Evolutionary conservation across 2,113 vertebrate genomes (phyloP).

Genomic region (Cervus canadensis): DNA sequence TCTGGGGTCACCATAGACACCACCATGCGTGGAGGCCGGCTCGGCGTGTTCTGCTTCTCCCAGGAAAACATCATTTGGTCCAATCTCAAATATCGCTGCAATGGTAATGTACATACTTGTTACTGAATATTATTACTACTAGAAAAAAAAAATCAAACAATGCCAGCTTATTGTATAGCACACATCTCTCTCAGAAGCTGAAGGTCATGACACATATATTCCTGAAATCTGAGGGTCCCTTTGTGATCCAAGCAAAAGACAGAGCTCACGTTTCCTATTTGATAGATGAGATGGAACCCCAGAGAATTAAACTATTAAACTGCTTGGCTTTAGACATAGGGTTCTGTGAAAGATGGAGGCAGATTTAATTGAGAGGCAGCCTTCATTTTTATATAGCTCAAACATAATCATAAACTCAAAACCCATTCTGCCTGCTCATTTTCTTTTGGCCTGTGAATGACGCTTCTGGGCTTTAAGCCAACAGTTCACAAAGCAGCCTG

Average conservation of each 20-base stretch:
- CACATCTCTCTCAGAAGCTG: neutral
- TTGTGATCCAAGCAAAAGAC: neutral
- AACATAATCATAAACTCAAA: slow-evolving; percentile 26
- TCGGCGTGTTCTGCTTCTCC: slow-evolving; percentile 99
- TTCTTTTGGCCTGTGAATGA: neutral
- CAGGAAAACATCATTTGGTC: slow-evolving; percentile 99
- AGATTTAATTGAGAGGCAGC: slow-evolving; percentile 31
- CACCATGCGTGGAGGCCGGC: slow-evolving; percentile 96
- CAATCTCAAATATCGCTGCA: slow-evolving; percentile 98
- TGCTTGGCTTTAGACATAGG: neutral
- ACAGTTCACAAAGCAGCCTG: neutral
- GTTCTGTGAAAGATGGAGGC: slow-evolving; percentile 7
- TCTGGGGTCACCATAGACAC: slow-evolving; percentile 94
- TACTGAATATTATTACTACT: neutral
- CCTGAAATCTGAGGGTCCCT: neutral
- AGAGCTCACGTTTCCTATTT: neutral
- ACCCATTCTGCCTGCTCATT: slow-evolving; percentile 25
- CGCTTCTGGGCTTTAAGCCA: slow-evolving; percentile 1
- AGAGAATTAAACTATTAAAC: slow-evolving; percentile 40
- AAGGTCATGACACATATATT: neutral
- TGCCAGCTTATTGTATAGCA: neutral
- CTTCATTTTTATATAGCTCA: slow-evolving; percentile 28
- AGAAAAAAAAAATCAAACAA: too few relatives aligned
- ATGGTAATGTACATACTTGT: slow-evolving; percentile 84
- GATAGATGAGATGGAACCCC: neutral